These are phyloP conservation scores for Glaucidium brasilianum DNA, from an alignment of 2,113 vertebrate genomes.

Conservation along the genomic window DNA sequence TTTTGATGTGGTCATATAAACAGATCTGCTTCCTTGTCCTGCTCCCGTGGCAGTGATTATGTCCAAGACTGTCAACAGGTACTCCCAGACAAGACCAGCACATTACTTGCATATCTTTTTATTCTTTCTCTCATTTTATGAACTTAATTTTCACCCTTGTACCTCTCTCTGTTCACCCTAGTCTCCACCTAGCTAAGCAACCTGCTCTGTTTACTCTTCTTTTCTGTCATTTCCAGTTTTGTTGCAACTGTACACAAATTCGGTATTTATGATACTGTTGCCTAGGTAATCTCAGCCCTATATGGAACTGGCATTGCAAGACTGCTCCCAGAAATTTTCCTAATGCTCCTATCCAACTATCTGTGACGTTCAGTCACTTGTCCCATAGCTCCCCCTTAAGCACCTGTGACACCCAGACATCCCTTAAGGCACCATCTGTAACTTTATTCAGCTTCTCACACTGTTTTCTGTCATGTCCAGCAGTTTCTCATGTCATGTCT, in stretches of 20 bases:
- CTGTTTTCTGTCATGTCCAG: background rate
- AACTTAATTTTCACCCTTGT: background rate
- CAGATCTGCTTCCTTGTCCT: background rate
- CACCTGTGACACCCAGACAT: background rate
- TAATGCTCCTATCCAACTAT: background rate
- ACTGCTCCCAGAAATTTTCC: accelerated
- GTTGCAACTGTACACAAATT: background rate
- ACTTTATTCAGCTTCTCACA: background rate
- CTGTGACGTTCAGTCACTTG: background rate
- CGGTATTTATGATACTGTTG: background rate
- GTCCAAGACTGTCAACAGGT: background rate
- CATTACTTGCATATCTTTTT: background rate
- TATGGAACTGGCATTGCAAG: background rate
- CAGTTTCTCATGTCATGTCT: background rate
- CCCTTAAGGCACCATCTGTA: accelerated
- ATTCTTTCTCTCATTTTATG: background rate
- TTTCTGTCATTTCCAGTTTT: background rate
- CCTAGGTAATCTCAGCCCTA: background rate
- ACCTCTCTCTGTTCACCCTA: background rate
- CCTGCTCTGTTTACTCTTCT: background rate
- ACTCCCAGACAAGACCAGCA: accelerated
- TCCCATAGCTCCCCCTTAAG: background rate
- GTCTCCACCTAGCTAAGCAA: background rate
- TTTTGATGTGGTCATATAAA: background rate
- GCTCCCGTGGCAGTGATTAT: background rate